Evolutionary conservation across 2,113 vertebrate genomes (phyloP).

Genomic region (Microtus richardsoni): DNA sequence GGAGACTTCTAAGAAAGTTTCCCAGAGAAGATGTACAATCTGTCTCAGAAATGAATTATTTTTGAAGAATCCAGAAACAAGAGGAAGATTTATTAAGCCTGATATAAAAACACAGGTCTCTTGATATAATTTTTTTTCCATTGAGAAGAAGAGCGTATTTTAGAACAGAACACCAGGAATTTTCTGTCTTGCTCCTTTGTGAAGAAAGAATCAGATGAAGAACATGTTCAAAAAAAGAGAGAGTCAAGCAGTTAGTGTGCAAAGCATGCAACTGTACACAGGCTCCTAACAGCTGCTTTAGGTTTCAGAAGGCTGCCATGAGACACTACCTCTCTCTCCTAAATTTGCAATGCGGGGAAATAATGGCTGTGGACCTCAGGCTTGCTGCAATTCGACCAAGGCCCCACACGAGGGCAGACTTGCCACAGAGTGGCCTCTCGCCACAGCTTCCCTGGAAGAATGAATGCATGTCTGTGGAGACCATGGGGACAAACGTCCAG

Average conservation of each 20-base stretch:
- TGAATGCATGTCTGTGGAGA: background rate
- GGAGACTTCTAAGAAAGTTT: background rate
- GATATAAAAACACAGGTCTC: background rate
- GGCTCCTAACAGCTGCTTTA: background rate
- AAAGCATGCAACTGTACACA: background rate
- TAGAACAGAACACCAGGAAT: background rate
- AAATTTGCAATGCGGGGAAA: background rate
- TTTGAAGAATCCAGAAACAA: background rate
- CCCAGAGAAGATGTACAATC: background rate
- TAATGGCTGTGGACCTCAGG: background rate
- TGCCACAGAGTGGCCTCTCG: slow-evolving; percentile 7
- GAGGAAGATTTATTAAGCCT: background rate
- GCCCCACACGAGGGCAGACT: slow-evolving; percentile 75
- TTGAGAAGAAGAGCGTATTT: background rate
- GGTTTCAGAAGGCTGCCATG: background rate
- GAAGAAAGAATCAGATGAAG: background rate
- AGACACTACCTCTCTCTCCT: background rate
- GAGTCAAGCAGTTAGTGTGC: background rate
- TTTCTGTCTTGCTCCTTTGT: background rate
- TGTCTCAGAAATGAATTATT: background rate
- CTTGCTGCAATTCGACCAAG: background rate
- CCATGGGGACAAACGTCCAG: background rate
- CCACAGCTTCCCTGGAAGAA: background rate
- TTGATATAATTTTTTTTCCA: background rate
- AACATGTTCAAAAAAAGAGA: background rate